Percentiles rank a stretch among this genome's conserved stretches.
These are phyloP conservation scores for Neofelis nebulosa DNA, from an alignment of 2,113 vertebrate genomes.

Conservation along the genomic window DNA sequence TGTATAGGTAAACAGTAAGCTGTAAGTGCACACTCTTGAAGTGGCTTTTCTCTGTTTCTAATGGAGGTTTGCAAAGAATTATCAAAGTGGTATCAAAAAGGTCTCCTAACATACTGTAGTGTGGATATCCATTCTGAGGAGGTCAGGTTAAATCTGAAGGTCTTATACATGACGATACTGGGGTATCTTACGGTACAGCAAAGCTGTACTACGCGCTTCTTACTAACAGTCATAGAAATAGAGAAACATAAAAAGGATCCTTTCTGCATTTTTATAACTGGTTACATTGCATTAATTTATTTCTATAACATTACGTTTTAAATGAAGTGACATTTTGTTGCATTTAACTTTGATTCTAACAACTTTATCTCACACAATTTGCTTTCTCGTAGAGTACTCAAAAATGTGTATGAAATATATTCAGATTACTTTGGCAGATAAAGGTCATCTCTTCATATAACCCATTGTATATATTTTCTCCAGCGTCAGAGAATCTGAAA, in stretches of 20 bases:
- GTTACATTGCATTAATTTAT: slow-evolving; percentile 54
- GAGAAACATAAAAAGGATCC: slow-evolving; percentile 3
- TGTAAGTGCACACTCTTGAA: slow-evolving; percentile 88
- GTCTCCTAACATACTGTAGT: slow-evolving; percentile 84
- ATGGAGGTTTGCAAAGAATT: slow-evolving; percentile 88
- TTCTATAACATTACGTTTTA: slow-evolving; percentile 70
- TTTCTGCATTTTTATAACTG: slow-evolving; percentile 67
- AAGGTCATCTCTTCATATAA: slow-evolving; percentile 52
- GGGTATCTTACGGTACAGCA: slow-evolving; percentile 75
- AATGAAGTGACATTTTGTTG: slow-evolving; percentile 78
- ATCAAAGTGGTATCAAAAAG: slow-evolving; percentile 88
- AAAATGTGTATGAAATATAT: slow-evolving; percentile 58
- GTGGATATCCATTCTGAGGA: slow-evolving; percentile 85
- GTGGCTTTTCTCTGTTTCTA: slow-evolving; percentile 87
- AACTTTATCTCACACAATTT: slow-evolving; percentile 59
- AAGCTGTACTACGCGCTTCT: slow-evolving; percentile 72
- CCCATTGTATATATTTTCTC: slow-evolving; percentile 56
- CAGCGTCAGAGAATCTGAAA: slow-evolving; percentile 44
- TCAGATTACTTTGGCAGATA: slow-evolving; percentile 67
- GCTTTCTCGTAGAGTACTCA: slow-evolving; percentile 35
- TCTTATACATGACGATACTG: slow-evolving; percentile 75
- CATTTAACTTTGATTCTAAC: slow-evolving; percentile 77
- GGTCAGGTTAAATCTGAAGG: slow-evolving; percentile 87
- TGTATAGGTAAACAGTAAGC: slow-evolving; percentile 91
- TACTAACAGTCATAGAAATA: slow-evolving; percentile 77